These are phyloP conservation scores for Acrossocheilus wenchowensis DNA, from an alignment of 2,797 vertebrate genomes.

Conservation along the genomic window DNA sequence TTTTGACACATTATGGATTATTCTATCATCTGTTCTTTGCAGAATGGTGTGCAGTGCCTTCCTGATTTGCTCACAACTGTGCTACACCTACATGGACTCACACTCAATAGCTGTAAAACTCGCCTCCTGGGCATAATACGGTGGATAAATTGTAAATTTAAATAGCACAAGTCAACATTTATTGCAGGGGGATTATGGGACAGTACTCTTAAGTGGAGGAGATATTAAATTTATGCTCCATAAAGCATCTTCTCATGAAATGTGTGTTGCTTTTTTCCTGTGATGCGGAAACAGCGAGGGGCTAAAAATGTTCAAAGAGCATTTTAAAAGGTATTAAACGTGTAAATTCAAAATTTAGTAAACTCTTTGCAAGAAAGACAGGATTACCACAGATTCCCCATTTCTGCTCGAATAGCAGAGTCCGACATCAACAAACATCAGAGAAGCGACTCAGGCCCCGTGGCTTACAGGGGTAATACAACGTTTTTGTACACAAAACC, in stretches of 20 bases:
- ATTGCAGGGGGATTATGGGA: constrained; percentile 56
- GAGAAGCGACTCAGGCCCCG: constrained; percentile 54
- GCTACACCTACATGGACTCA: constrained; percentile 36
- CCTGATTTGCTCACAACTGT: constrained; percentile 47
- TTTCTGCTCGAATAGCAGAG: constrained; percentile 54
- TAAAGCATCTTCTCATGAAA: constrained; percentile 49
- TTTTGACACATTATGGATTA: constrained; percentile 24
- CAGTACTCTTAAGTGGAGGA: constrained; percentile 49
- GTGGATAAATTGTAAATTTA: constrained; percentile 52
- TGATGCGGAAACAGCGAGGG: constrained; percentile 52
- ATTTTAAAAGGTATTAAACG: constrained; percentile 65
- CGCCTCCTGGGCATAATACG: constrained; percentile 48
- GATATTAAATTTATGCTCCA: constrained; percentile 60
- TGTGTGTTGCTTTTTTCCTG: constrained; percentile 54
- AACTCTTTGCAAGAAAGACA: constrained; percentile 60
- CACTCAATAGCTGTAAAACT: constrained; percentile 34
- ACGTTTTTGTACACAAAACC: constrained; percentile 58
- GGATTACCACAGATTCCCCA: constrained; percentile 61
- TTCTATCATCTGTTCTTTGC: constrained; percentile 39
- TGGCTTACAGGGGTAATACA: constrained; percentile 61
- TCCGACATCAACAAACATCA: constrained; percentile 65
- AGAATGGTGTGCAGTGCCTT: constrained; percentile 48
- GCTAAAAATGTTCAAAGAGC: constrained; percentile 65
- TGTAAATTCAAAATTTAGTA: constrained; percentile 64
- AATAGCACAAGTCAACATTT: constrained; percentile 52